phyloP scores from a whole-genome alignment of 2,797 vertebrate species.

The Chaunax sp. region DNA sequence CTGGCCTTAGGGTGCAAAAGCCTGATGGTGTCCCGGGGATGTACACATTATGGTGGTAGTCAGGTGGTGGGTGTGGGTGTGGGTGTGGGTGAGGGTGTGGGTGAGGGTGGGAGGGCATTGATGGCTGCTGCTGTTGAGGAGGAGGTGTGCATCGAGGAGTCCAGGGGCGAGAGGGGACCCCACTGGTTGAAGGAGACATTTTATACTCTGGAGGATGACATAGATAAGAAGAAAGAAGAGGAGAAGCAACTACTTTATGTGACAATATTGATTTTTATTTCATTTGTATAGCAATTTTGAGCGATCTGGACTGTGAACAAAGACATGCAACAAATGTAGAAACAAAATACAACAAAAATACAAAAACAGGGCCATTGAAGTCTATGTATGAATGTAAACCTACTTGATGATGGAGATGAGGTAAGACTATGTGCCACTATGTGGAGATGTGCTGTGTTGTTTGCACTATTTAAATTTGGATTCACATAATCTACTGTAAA shows the following conservation, averaged over 20 bases:
- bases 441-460: neutral
- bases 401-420: neutral
- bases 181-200: slow-evolving; percentile 82
- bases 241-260: slow-evolving; percentile 29
- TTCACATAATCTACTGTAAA: neutral
- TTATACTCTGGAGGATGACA: slow-evolving; percentile 84
- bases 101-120: slow-evolving; percentile 72
- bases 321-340: slow-evolving; percentile 6
- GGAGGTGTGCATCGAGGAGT: slow-evolving; percentile 87
- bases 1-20: slow-evolving; percentile 85
- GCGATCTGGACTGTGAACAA: slow-evolving; percentile 12
- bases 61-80: slow-evolving; percentile 83
- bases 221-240: neutral
- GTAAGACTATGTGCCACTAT: neutral
- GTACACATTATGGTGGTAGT: slow-evolving; percentile 95
- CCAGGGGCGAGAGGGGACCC: slow-evolving; percentile 84
- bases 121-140: slow-evolving; percentile 82
- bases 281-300: slow-evolving; percentile 10
- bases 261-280: slow-evolving; percentile 20
- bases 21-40: slow-evolving; percentile 90
- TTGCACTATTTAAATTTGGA: neutral
- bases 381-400: neutral
- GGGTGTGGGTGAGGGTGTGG: slow-evolving; percentile 76
- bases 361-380: neutral
- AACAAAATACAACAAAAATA: slow-evolving; percentile 5